Percentiles rank a stretch among this genome's conserved stretches.
Evolutionary conservation across 1,140 invertebrate species (phyloP).

Genomic region (Eumaeus atala): DNA sequence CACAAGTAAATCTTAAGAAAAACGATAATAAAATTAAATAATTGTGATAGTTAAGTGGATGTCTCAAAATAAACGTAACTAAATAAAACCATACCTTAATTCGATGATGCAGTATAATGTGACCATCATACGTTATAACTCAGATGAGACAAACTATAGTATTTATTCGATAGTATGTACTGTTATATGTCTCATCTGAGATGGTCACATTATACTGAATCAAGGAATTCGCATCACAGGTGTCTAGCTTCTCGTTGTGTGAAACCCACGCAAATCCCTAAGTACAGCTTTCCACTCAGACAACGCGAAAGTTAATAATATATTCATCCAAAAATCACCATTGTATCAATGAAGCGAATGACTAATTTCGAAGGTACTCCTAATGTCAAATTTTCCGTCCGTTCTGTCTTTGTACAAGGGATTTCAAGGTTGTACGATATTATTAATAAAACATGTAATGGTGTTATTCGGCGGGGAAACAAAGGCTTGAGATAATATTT

Average conservation of each 20-base stretch:
- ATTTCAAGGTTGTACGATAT: not conserved
- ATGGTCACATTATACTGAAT: not conserved
- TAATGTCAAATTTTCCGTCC: not conserved
- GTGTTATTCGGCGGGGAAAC: not conserved
- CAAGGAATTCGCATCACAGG: constrained; percentile 5
- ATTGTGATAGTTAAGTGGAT: no score
- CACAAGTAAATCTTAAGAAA: no score
- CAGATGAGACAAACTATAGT: no score
- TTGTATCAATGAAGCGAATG: not conserved
- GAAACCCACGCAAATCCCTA: not conserved
- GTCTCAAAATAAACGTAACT: no score
- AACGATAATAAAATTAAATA: no score
- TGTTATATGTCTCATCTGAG: no score
- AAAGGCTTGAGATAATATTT: no score
- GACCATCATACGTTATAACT: no score
- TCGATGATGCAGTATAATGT: no score
- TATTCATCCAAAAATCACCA: not conserved
- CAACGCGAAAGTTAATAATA: not conserved
- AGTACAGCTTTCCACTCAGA: not conserved
- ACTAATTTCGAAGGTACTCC: not conserved
- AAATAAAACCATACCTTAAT: no score
- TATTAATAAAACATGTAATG: constrained; percentile 7
- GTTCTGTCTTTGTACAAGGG: not conserved
- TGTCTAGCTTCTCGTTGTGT: constrained; percentile 8
- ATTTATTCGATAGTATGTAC: no score